These are phyloP conservation scores for Drosophila picticornis DNA, from an alignment of 2,888 invertebrate species.

Conservation along the genomic window DNA sequence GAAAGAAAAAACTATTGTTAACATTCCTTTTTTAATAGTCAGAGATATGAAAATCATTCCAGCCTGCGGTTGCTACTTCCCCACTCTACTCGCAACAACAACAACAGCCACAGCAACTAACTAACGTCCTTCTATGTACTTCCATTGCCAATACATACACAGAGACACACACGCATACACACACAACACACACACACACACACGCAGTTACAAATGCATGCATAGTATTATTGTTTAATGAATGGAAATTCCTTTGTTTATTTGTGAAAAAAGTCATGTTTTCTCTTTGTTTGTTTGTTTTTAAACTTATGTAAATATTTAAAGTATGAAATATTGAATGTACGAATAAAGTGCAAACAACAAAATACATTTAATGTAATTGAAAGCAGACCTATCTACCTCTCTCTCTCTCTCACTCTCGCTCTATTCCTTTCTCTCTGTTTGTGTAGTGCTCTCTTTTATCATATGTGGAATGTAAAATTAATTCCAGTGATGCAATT, in stretches of 20 bases:
- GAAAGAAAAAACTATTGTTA: slow-evolving; percentile 50
- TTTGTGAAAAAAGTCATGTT: slow-evolving; percentile 81
- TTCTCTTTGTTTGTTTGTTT: slow-evolving; percentile 78
- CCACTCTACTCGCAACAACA: slow-evolving; percentile 19
- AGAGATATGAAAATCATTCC: slow-evolving; percentile 75
- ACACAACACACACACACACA: slow-evolving; percentile 26
- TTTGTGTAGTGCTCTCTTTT: not conserved
- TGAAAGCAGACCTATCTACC: slow-evolving; percentile 40
- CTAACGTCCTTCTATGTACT: slow-evolving; percentile 79
- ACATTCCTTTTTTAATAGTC: slow-evolving; percentile 57
- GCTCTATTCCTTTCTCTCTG: not conserved
- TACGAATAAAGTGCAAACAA: slow-evolving; percentile 83
- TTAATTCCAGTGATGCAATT: not conserved
- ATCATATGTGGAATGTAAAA: not conserved
- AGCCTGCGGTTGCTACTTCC: slow-evolving; percentile 74
- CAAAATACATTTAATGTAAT: slow-evolving; percentile 82
- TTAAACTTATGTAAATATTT: slow-evolving; percentile 81
- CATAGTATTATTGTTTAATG: slow-evolving; percentile 82
- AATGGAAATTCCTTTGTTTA: slow-evolving; percentile 82
- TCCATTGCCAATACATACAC: slow-evolving; percentile 53
- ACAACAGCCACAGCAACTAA: slow-evolving; percentile 49
- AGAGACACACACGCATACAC: slow-evolving; percentile 25
- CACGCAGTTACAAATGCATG: slow-evolving; percentile 76
- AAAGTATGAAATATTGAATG: slow-evolving; percentile 82
- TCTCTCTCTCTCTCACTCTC: not conserved